phyloP scores from a whole-genome alignment of 2,113 vertebrate genomes.

The Corynorhinus townsendii region DNA sequence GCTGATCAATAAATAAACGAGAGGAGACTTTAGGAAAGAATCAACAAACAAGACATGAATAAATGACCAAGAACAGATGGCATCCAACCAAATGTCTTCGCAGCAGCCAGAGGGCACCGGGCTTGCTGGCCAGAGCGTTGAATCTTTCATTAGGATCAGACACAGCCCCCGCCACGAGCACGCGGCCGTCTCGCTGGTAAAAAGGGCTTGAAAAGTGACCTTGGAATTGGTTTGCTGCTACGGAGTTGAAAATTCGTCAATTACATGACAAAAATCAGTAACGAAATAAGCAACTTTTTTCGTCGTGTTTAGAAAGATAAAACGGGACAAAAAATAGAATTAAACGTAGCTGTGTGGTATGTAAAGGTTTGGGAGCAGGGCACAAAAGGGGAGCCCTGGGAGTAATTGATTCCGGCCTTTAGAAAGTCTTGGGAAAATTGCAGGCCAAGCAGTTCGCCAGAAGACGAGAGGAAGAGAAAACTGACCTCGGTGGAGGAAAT shows the following conservation, averaged over 20 bases:
- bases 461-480: constrained; percentile 1
- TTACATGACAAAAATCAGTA: background rate
- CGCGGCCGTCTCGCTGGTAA: background rate
- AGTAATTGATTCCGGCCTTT: constrained; percentile 35
- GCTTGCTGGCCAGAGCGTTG: constrained; percentile 56
- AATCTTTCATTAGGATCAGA: constrained; percentile 62
- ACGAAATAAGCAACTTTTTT: background rate
- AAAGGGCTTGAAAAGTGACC: constrained; percentile 51
- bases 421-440: constrained; percentile 9
- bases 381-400: background rate
- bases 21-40: constrained; percentile 48
- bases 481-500: background rate
- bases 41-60: constrained; percentile 66
- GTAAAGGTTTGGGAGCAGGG: background rate
- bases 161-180: constrained; percentile 18
- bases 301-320: constrained; percentile 25
- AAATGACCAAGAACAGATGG: constrained; percentile 70
- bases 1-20: constrained; percentile 43
- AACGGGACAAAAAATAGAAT: background rate
- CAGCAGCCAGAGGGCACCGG: constrained; percentile 53
- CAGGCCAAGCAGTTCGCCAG: background rate
- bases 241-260: background rate
- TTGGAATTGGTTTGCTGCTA: constrained; percentile 36
- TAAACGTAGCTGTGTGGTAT: background rate
- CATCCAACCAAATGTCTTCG: constrained; percentile 60